These are phyloP conservation scores for Sinocyclocheilus anshuiensis DNA, from an alignment of 2,113 vertebrate genomes.

Conservation along the genomic window DNA sequence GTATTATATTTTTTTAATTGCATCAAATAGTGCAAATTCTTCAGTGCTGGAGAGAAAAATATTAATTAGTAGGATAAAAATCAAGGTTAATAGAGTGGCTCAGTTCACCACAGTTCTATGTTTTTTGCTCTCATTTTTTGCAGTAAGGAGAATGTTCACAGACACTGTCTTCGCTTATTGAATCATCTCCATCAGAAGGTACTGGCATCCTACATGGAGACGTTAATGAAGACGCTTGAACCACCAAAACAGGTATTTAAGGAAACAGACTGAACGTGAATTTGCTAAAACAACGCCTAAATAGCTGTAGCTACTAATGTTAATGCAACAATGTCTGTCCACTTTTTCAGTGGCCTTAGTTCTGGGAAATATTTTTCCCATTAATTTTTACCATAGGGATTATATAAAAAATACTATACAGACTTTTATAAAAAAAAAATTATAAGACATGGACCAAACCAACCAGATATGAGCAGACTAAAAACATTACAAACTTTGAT, in stretches of 20 bases:
- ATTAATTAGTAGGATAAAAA: neutral
- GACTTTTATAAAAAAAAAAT: too few species aligned
- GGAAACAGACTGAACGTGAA: neutral
- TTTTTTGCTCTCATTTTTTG: conserved; percentile 18
- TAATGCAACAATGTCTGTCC: too few species aligned
- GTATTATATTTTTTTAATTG: conserved; percentile 11
- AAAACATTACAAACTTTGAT: too few species aligned
- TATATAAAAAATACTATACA: too few species aligned
- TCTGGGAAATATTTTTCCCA: too few species aligned
- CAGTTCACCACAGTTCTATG: neutral
- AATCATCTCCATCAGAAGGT: conserved; percentile 93
- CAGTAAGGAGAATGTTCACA: conserved; percentile 96
- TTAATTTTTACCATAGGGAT: too few species aligned
- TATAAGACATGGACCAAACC: too few species aligned
- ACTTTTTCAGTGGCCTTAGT: too few species aligned
- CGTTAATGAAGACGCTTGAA: conserved; percentile 88
- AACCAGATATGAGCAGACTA: too few species aligned
- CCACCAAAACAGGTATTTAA: conserved; percentile 87
- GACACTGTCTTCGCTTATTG: conserved; percentile 87
- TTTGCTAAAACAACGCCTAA: neutral
- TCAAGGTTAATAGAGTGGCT: neutral
- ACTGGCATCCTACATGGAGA: conserved; percentile 81
- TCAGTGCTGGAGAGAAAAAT: neutral
- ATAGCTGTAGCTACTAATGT: neutral
- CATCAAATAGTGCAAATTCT: neutral